These are phyloP conservation scores for Planiliza haematocheilus DNA, from an alignment of 2,113 vertebrate species.

Conservation along the genomic window DNA sequence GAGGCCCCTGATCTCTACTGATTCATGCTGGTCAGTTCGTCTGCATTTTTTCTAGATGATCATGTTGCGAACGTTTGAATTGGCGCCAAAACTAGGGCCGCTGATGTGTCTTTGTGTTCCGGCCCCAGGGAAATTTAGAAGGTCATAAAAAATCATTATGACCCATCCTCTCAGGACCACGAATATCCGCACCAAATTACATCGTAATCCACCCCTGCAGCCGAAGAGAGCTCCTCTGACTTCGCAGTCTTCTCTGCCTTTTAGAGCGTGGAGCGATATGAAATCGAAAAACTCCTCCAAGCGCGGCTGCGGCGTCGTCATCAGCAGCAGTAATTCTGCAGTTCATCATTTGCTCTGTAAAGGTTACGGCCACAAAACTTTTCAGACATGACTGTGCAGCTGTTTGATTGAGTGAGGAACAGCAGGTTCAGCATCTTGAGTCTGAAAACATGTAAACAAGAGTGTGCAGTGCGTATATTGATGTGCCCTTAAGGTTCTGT, in stretches of 20 bases:
- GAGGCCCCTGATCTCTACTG: no score
- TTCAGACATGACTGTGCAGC: neutral
- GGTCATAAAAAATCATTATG: no score
- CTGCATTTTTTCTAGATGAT: no score
- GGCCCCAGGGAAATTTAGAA: no score
- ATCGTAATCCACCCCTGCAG: neutral
- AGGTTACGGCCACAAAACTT: slow-evolving; percentile 1
- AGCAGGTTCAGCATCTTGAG: neutral
- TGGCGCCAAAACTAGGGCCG: no score
- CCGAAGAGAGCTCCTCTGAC: neutral
- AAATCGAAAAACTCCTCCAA: neutral
- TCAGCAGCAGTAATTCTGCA: slow-evolving; percentile 1
- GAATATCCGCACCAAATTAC: no score
- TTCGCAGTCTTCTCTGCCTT: no score
- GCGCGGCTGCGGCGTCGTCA: neutral
- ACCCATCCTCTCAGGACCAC: no score
- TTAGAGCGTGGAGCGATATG: neutral
- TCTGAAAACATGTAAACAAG: no score
- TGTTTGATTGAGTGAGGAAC: neutral
- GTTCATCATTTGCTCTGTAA: slow-evolving; percentile 19
- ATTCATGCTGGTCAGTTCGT: no score
- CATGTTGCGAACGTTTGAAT: no score
- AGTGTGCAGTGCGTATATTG: slow-evolving; percentile 25
- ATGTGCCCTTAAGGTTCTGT: slow-evolving; percentile 46
- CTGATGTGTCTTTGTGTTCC: no score